phyloP scores from a whole-genome alignment of 2,797 vertebrate genomes.

The Schizopygopsis pylzovi region DNA sequence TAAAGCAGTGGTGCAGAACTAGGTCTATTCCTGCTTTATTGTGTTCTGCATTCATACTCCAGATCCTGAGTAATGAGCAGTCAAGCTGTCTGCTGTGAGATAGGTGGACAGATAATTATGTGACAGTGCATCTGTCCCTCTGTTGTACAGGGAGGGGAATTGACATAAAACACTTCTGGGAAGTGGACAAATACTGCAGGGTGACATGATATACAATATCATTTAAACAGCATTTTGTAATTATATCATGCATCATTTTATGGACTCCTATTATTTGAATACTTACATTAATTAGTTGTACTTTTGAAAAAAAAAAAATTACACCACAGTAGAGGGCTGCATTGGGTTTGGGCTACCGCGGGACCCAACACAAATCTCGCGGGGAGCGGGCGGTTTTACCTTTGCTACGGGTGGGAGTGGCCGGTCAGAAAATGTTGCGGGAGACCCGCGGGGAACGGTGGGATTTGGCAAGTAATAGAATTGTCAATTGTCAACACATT shows the following conservation, averaged over 20 bases:
- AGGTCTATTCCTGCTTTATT: not conserved
- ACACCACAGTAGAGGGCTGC: not conserved
- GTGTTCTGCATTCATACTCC: not conserved
- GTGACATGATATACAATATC: conserved; percentile 14
- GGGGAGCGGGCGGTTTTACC: too few species aligned
- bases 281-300: not conserved
- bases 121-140: conserved; percentile 14
- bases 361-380: too few species aligned
- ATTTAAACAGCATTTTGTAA: conserved; percentile 29
- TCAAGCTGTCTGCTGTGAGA: conserved; percentile 41
- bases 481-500: too few species aligned
- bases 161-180: conserved; percentile 29
- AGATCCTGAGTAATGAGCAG: conserved; percentile 32
- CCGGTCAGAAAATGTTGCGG: too few species aligned
- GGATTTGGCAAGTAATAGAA: too few species aligned
- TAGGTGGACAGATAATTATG: conserved; percentile 13
- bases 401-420: too few species aligned
- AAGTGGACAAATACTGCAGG: not conserved
- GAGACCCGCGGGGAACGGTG: too few species aligned
- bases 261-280: not conserved
- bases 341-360: too few species aligned
- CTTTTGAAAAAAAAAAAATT: too few species aligned
- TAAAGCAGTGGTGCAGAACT: conserved; percentile 34
- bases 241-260: not conserved
- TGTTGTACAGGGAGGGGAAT: not conserved